These are phyloP conservation scores for Diadema setosum DNA, from an alignment of 35 echinoderm and acorn worm genomes.

Conservation along the genomic window DNA sequence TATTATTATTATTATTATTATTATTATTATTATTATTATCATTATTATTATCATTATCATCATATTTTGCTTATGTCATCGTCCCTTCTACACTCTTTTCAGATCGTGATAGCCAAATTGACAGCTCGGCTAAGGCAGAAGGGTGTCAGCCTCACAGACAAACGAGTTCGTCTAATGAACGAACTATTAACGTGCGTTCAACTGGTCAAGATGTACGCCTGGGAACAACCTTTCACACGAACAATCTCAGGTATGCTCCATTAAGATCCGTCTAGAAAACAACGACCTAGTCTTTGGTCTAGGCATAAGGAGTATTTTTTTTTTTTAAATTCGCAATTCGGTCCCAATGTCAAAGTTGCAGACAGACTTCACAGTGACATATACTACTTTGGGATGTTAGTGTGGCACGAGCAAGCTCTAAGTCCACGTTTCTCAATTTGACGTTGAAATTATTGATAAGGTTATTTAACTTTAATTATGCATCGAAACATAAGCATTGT, in stretches of 20 bases:
- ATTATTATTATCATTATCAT: too few relatives aligned
- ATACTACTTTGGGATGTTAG: too few relatives aligned
- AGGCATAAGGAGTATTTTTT: background rate
- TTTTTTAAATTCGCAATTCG: background rate
- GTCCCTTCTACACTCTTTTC: background rate
- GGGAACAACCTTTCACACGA: constrained; percentile 52
- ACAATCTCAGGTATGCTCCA: constrained; percentile 60
- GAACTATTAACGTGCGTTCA: constrained; percentile 68
- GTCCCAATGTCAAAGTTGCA: background rate
- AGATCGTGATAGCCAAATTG: constrained; percentile 25
- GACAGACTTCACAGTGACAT: background rate
- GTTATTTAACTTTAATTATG: too few relatives aligned
- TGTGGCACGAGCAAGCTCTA: too few relatives aligned
- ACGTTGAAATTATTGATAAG: too few relatives aligned
- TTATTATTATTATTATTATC: too few relatives aligned
- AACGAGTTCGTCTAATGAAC: constrained; percentile 59
- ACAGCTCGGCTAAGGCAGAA: constrained; percentile 27
- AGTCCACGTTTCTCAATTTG: too few relatives aligned
- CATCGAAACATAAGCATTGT: too few relatives aligned
- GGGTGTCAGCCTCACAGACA: constrained; percentile 38
- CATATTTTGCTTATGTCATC: background rate
- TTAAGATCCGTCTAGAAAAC: too few relatives aligned
- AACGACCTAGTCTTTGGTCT: background rate
- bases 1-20: too few relatives aligned
- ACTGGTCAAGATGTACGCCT: constrained; percentile 82